Base-by-base conservation (phyloP, 2,888 invertebrate species). In the Cryptus viduatorius region DNA sequence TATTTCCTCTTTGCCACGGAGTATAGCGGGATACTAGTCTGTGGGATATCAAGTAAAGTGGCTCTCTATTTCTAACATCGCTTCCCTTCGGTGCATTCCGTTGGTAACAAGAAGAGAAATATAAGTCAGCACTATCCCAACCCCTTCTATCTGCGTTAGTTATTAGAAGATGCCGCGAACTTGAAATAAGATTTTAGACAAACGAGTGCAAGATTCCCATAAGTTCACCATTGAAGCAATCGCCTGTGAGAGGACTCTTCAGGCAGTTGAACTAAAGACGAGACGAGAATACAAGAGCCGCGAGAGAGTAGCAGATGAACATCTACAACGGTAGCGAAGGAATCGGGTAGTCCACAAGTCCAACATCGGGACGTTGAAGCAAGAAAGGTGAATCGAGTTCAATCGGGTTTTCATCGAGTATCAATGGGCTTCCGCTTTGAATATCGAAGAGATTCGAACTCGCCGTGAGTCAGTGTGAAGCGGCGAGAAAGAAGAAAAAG, bases 391-490 rank as follows among this genome's bases (percentile, higher is more conserved):
- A 67, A 44, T 67, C 16, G 68, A 80, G 75, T 75, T 46, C 82
- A 72, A 85, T 85, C 71, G 82, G 82, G 50, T 79, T 85, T 85
- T 79, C 82, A 85, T 85, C 79, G 79, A 72, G 82, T 72, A 85
- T 76, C 84, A 79, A 85, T 85, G 82, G 82, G 46, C 61, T 79
- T 82, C 76, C 82, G 79, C 79, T 85, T 82, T 85, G 84, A 85
- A 85, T 85, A 85, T 82, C 84, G 76, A 85, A 79, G 82, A 85
- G 82, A 68, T 69, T 78, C 44, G 44, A 65, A 67, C 59, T 61
- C 46, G 50, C 37, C 8, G 68, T 61, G 72, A 29, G 68, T 12
- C 37, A 42, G 42, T 59, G 61, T 37, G 67, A 75, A 75, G 37
- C 31, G 12, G 56, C 71, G 76, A 59, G 7, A n/a, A 50, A 50